These are phyloP conservation scores for Festucalex cinctus DNA, from an alignment of 2,113 vertebrate genomes.

Conservation along the genomic window DNA sequence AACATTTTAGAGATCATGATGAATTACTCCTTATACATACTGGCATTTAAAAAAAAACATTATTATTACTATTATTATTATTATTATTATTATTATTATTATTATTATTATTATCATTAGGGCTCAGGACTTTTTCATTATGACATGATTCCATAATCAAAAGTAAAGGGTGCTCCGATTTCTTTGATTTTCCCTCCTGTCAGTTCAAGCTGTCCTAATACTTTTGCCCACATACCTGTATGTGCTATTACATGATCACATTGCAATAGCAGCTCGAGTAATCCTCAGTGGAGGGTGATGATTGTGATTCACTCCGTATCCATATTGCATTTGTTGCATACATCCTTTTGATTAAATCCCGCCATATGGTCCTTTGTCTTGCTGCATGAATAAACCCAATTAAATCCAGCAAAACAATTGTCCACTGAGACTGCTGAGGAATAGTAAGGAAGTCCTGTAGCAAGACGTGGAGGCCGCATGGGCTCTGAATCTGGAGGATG, in stretches of 20 bases:
- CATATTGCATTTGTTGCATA: slow-evolving; percentile 7
- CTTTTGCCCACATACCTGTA: background rate
- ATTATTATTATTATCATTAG: background rate
- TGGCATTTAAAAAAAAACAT: too few species aligned
- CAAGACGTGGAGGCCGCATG: background rate
- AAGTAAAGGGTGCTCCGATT: background rate
- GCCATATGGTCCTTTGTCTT: slow-evolving; percentile 8
- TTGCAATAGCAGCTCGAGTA: slow-evolving; percentile 1
- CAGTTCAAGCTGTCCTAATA: background rate
- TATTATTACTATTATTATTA: background rate
- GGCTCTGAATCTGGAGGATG: background rate
- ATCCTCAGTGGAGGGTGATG: slow-evolving; percentile 7
- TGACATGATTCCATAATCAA: background rate
- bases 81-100: background rate
- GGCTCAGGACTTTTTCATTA: background rate
- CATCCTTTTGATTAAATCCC: slow-evolving; percentile 11
- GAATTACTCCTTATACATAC: too few species aligned
- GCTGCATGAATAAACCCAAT: slow-evolving; percentile 5
- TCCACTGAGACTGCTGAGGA: background rate
- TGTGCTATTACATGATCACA: background rate
- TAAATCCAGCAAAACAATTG: slow-evolving; percentile 9
- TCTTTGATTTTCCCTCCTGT: background rate
- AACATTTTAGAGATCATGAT: background rate
- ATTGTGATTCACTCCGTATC: slow-evolving; percentile 5
- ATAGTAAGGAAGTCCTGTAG: background rate